A percentile compares a stretch with the other conserved stretches of the same genome.
Evolutionary conservation across 2,888 invertebrate species (phyloP).

Genomic region (Andrena camellia): DNA sequence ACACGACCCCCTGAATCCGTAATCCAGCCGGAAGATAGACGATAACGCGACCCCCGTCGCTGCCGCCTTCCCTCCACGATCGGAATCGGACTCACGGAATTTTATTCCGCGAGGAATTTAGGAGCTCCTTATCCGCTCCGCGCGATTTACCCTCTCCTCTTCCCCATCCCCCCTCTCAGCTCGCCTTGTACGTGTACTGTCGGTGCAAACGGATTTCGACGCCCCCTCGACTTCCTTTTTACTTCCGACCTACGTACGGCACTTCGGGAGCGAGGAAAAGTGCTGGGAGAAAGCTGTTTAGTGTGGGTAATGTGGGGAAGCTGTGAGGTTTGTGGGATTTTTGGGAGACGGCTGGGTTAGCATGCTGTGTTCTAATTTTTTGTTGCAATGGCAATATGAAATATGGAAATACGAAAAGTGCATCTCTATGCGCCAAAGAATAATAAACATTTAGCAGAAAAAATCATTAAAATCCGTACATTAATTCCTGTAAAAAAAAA

Average conservation of each 20-base stretch:
- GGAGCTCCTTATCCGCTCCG: conserved; percentile 20
- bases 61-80: background rate
- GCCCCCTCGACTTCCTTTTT: background rate
- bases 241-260: background rate
- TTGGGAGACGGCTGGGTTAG: no score
- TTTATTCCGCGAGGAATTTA: conserved; percentile 40
- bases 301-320: background rate
- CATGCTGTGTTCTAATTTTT: no score
- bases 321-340: no score
- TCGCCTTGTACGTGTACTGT: background rate
- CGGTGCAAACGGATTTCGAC: background rate
- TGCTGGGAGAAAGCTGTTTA: background rate
- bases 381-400: no score
- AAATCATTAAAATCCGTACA: no score
- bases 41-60: conserved; percentile 35
- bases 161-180: background rate
- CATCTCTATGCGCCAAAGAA: no score
- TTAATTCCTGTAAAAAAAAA: no score
- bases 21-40: conserved; percentile 61
- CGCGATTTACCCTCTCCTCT: conserved; percentile 9
- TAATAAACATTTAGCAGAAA: no score
- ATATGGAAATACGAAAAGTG: no score
- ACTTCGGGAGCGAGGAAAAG: background rate
- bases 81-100: conserved; percentile 36
- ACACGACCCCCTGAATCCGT: conserved; percentile 53